phyloP scores from a whole-genome alignment of 1,140 invertebrate genomes.

The Tetramorium simillimum region DNA sequence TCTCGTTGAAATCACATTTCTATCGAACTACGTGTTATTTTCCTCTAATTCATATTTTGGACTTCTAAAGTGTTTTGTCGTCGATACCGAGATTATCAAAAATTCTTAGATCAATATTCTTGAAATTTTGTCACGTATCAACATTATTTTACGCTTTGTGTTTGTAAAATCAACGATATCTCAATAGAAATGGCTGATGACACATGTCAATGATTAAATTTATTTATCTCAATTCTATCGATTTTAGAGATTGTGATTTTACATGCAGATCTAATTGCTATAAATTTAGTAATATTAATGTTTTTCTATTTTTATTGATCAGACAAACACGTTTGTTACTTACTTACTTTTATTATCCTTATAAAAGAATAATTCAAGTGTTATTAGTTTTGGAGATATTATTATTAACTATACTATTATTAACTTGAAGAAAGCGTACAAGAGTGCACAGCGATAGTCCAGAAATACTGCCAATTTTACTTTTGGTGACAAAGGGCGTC shows the following conservation, averaged over 20 bases:
- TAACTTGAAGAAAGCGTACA: background rate
- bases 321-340: background rate
- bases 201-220: background rate
- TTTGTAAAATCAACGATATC: too few species aligned
- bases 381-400: background rate
- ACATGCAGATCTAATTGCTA: background rate
- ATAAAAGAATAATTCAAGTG: background rate
- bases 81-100: background rate
- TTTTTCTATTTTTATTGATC: background rate
- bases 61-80: background rate
- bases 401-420: background rate
- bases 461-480: background rate
- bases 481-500: conserved; percentile 16
- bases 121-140: background rate
- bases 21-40: background rate
- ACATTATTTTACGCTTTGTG: background rate
- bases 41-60: background rate
- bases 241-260: background rate
- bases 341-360: background rate
- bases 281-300: background rate
- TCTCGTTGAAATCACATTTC: conserved; percentile 61
- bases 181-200: too few species aligned
- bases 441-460: background rate
- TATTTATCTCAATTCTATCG: background rate
- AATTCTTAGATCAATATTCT: background rate